Base-by-base conservation (phyloP, 2,888 invertebrate species). In the Macaria notata region DNA sequence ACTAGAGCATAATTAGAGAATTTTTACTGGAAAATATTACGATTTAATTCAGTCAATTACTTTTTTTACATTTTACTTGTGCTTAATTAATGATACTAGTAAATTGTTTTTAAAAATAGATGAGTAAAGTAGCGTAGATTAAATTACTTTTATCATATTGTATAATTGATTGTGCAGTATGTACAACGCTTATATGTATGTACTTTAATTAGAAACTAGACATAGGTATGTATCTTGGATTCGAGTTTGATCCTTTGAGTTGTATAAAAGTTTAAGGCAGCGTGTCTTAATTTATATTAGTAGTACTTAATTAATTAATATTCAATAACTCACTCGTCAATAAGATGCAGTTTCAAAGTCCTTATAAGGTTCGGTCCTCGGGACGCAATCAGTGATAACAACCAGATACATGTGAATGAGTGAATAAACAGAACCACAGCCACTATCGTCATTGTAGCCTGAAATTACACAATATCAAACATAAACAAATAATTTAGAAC, bases 321-420 rank as follows among this genome's bases (percentile, higher is more conserved):
- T 36, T 36, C 2, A 38, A 38, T 38, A 5, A 41, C 84, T 76
- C 67, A 90, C 90, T 84, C 83, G 46, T 87, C 82, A 46, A 86
- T 65, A 0, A 83, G 70, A 63, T 86, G 79, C 63, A 78, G 69
- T 68, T 88, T 89, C 39, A 89, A 63, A 0, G 84, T 81, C 7
- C 89, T 73, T 31, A 88, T 79, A 33, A 77, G 59, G 62, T 76
- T 79, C 31, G 79, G 64, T 0, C 88, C 84, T 0, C 79, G 70
- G 0, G 73, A 72, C 0, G 80, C 79, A 3, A 81, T 81, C 41
- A 88, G 65, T 0, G 77, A 59, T 9, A 88, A 3, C 6, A 90
- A 66, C 88, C 88, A 91, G 1, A 81, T 2, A 53, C 90, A 88
- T 0, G 88, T 73, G 31, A 86, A 85, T 0, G 88, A 80, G 57